phyloP scores from a whole-genome alignment of 2,113 vertebrate genomes.

The Anguilla japonica region DNA sequence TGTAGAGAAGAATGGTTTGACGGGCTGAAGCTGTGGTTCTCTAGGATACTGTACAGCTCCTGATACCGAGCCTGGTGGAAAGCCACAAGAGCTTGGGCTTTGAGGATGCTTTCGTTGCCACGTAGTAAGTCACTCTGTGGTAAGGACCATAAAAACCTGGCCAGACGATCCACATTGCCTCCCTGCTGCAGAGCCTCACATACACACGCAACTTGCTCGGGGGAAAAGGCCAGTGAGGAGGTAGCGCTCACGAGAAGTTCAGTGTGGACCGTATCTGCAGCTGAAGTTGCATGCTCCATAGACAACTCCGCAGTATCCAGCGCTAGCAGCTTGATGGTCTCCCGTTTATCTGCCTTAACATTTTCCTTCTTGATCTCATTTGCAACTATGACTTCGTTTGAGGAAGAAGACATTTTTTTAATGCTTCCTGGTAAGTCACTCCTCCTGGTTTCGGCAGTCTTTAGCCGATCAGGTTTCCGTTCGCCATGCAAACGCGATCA shows the following conservation, averaged over 20 bases:
- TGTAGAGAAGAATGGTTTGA: constrained; percentile 94
- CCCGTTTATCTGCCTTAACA: constrained; percentile 80
- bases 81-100: constrained; percentile 95
- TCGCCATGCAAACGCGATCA: constrained; percentile 92
- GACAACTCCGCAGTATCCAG: constrained; percentile 81
- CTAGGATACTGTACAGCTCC: constrained; percentile 95
- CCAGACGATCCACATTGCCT: constrained; percentile 95
- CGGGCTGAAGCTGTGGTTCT: constrained; percentile 95
- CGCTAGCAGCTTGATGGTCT: constrained; percentile 75
- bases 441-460: constrained; percentile 79
- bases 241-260: constrained; percentile 85
- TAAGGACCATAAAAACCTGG: constrained; percentile 96
- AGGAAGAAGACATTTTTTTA: constrained; percentile 94
- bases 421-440: constrained; percentile 83
- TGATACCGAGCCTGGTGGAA: constrained; percentile 96
- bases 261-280: constrained; percentile 79
- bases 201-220: constrained; percentile 97
- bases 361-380: constrained; percentile 94
- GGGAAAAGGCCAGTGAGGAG: constrained; percentile 90
- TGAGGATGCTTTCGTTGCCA: constrained; percentile 97
- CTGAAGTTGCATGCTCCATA: constrained; percentile 78
- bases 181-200: constrained; percentile 98
- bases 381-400: constrained; percentile 85
- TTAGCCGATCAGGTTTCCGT: constrained; percentile 93
- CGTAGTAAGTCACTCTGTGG: constrained; percentile 95